A percentile compares a stretch with the other conserved stretches of the same genome.
Evolutionary conservation across 2,113 vertebrate species (phyloP).

Genomic region (Benitochromis conjunctus): DNA sequence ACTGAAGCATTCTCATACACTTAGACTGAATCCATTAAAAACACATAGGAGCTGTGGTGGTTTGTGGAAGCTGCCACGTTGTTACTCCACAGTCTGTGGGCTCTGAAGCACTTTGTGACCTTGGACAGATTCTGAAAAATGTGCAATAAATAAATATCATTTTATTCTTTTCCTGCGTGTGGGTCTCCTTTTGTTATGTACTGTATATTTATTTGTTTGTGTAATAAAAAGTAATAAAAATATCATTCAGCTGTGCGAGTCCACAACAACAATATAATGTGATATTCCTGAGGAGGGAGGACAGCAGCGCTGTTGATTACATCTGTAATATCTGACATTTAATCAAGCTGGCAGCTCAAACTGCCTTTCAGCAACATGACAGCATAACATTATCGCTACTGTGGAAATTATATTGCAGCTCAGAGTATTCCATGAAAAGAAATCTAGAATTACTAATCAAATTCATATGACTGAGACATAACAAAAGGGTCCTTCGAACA

Average conservation of each 20-base stretch:
- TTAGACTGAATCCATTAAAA: not conserved
- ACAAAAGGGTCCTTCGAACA: not conserved
- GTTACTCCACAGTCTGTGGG: not conserved
- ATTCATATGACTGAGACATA: no score
- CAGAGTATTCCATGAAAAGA: not conserved
- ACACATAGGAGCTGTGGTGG: not conserved
- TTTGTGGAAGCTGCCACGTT: not conserved
- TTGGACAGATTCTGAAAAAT: not conserved
- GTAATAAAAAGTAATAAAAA: not conserved
- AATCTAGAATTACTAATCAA: not conserved
- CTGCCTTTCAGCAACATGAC: not conserved
- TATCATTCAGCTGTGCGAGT: not conserved
- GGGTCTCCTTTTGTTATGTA: not conserved
- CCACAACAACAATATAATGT: not conserved
- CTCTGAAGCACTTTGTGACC: not conserved
- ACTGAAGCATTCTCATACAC: not conserved
- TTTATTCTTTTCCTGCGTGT: not conserved
- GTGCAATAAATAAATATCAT: not conserved
- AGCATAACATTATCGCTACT: not conserved
- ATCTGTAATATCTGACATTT: slow-evolving; percentile 14
- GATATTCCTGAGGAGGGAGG: not conserved
- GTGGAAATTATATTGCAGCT: not conserved
- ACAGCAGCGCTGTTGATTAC: not conserved
- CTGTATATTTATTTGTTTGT: not conserved
- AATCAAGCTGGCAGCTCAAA: not conserved